These are phyloP conservation scores for Psilopogon haemacephalus DNA, from an alignment of 2,113 vertebrate species.

Conservation along the genomic window DNA sequence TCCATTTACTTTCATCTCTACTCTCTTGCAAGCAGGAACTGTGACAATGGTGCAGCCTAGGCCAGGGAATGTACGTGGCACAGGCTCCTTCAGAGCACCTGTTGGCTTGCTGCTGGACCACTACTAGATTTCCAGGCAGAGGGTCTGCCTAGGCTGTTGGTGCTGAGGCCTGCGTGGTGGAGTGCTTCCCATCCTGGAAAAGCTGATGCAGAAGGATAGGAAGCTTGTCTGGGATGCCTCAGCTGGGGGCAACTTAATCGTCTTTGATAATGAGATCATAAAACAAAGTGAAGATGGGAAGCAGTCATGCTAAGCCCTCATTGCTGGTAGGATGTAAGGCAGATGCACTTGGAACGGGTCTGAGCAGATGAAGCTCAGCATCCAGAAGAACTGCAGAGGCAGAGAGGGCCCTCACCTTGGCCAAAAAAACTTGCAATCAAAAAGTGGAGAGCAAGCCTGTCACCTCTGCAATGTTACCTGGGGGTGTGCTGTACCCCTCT, in stretches of 20 bases:
- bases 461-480: rapidly evolving
- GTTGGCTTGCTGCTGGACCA: rapidly evolving
- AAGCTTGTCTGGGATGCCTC: background rate
- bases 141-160: background rate
- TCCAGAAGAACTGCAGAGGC: background rate
- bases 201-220: background rate
- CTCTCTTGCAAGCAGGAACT: background rate
- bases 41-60: background rate
- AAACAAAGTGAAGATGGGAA: background rate
- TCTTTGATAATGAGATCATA: background rate
- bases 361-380: background rate
- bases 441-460: background rate
- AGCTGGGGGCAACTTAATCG: background rate
- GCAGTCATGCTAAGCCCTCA: background rate
- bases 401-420: background rate
- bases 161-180: background rate
- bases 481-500: rapidly evolving
- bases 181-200: background rate
- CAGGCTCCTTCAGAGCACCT: background rate
- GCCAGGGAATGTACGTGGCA: background rate
- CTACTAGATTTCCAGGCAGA: background rate
- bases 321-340: background rate
- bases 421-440: background rate
- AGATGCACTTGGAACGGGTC: background rate
- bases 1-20: background rate